Conservation (phyloP, 2,113 vertebrate genomes). For the Etheostoma cragini region DNA sequence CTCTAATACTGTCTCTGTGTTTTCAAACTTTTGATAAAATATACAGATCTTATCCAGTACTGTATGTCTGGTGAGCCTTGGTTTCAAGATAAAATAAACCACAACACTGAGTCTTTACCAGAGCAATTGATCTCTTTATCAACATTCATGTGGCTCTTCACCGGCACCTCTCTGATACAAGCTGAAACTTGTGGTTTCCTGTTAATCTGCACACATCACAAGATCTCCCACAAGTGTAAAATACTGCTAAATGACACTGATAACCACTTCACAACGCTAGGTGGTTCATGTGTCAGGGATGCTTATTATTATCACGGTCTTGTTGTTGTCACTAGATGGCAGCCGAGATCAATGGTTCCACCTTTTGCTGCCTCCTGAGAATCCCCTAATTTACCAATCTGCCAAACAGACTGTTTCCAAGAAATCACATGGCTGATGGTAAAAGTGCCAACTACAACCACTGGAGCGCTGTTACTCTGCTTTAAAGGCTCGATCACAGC, state of each 20-base stretch:
- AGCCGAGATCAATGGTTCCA: accelerated
- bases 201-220: no score
- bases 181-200: neutral
- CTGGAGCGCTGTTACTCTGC: conserved; percentile 1
- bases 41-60: accelerated
- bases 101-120: neutral
- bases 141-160: accelerated
- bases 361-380: accelerated
- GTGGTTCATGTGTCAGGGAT: neutral
- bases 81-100: neutral
- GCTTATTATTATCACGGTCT: neutral
- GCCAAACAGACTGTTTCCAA: neutral
- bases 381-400: neutral
- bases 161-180: neutral
- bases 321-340: conserved; percentile 55
- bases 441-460: neutral
- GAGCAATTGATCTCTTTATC: neutral
- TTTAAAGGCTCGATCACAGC: accelerated
- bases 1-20: neutral
- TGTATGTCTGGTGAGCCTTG: neutral
- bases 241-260: accelerated
- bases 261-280: neutral
- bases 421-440: conserved; percentile 58
- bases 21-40: neutral
- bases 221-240: neutral